phyloP scores from a whole-genome alignment of 2,888 invertebrate species.

The Dorcus parallelipipedus region DNA sequence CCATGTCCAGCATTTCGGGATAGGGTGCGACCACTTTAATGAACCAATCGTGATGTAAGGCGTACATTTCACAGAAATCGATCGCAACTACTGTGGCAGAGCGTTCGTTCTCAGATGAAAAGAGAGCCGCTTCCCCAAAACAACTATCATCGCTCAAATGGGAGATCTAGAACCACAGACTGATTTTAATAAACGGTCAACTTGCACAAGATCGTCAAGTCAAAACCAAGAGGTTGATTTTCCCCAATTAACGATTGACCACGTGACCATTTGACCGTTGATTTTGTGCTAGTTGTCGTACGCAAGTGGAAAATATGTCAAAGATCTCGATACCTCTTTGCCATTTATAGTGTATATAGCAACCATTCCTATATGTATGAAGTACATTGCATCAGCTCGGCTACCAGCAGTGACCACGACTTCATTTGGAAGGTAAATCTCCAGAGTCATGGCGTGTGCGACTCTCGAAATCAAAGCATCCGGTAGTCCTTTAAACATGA shows the following conservation, averaged over 20 bases:
- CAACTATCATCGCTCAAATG: conserved; percentile 50
- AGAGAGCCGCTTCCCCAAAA: conserved; percentile 50
- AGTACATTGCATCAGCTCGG: conserved; percentile 42
- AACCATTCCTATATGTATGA: conserved; percentile 48
- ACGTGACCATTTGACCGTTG: too few relatives aligned
- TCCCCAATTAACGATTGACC: too few relatives aligned
- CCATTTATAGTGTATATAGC: conserved; percentile 45
- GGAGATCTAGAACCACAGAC: conserved; percentile 39
- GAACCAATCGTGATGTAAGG: conserved; percentile 44
- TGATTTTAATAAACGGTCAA: too few relatives aligned
- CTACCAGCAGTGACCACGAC: conserved; percentile 43
- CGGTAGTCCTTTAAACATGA: conserved; percentile 44
- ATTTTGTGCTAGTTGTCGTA: too few relatives aligned
- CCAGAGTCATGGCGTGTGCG: conserved; percentile 35
- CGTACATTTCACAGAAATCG: conserved; percentile 48
- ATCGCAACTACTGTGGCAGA: conserved; percentile 47
- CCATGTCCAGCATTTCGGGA: conserved; percentile 40
- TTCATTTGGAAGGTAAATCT: conserved; percentile 45
- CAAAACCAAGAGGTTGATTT: too few relatives aligned
- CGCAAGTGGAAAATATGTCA: conserved; percentile 30
- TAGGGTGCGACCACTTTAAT: conserved; percentile 40
- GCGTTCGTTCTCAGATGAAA: conserved; percentile 45
- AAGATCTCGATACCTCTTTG: conserved; percentile 48
- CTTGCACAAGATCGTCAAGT: too few relatives aligned
- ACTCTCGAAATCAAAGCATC: conserved; percentile 35